Base-by-base conservation (phyloP, 1,140 invertebrate species). In the Drosophila ironensis region DNA sequence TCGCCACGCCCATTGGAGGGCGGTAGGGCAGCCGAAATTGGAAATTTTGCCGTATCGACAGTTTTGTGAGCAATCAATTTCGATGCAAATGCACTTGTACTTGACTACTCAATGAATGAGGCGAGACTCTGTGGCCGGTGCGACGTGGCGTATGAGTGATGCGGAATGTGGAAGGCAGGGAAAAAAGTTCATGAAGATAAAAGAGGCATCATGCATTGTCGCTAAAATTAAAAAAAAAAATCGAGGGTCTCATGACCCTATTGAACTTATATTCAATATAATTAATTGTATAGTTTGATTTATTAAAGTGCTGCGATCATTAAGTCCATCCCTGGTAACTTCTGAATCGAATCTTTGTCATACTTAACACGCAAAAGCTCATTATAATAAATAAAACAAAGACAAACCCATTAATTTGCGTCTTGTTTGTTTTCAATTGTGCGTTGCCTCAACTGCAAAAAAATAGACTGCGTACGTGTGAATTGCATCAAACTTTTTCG, bases 51-150 rank as follows among this genome's bases (percentile, higher is more conserved):
- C 72, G 71, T 71, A 80, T 86, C 81, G 75, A 67, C 80, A 86
- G 78, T 86, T 86, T 86, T 86, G 74, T 63, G 81, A 80, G 81
- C 80, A 86, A 86, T 86, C 80, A 86, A 86, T 86, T 86, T 86
- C 66, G 80, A 86, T 86, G 80, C 80, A 86, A 86, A 86, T 86
- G 80, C 80, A 86, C 81, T 86, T 75, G 74, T 75, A 86, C 80
- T 87, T 86, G 80, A 86, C 78, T 80, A 74, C 80, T 84, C 75
- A 84, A 73, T 84, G 78, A 84, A 84, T 84, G 78, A 74, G 78
- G 53, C 69, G 47, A 56, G 57, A 48, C 63, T 51, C 52, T 72
- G 37, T 12, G 27, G 25, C 41, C 38, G 33, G n/a, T 54, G 51
- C 46, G 60, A 68, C 68, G 53, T 54, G 60, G 71, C 74, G 50